Evolutionary conservation across 2,888 invertebrate species (phyloP).

Genomic region (Tetropium fuscum): DNA sequence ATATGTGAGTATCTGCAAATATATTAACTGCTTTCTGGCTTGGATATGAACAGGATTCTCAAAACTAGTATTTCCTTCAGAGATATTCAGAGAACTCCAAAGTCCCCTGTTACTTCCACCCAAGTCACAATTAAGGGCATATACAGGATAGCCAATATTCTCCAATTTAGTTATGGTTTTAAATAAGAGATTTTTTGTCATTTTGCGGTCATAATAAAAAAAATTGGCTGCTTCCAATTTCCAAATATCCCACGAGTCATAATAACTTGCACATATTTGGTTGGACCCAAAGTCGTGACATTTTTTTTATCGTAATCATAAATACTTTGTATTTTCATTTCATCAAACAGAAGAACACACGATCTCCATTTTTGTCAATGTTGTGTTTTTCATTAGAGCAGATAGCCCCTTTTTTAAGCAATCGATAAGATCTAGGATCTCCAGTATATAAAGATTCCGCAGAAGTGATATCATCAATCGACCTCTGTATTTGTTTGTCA

Average conservation of each 20-base stretch:
- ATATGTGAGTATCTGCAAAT: not conserved
- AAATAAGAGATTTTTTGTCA: slow-evolving; percentile 4
- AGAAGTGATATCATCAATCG: too few relatives aligned
- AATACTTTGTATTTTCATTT: slow-evolving; percentile 34
- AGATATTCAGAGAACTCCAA: not conserved
- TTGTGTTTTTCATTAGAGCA: too few relatives aligned
- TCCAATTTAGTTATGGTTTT: not conserved
- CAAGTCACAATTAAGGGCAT: not conserved
- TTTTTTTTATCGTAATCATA: slow-evolving; percentile 36
- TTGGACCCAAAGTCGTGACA: slow-evolving; percentile 31
- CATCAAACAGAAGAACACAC: slow-evolving; percentile 36
- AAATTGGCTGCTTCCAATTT: slow-evolving; percentile 21
- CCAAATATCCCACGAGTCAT: slow-evolving; percentile 12
- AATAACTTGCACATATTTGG: slow-evolving; percentile 12
- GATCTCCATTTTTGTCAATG: not conserved
- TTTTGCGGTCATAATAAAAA: slow-evolving; percentile 10
- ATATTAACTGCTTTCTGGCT: not conserved
- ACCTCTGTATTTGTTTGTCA: too few relatives aligned
- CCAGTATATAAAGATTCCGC: too few relatives aligned
- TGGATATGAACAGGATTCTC: too few relatives aligned
- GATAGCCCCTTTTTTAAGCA: too few relatives aligned
- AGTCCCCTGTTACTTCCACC: not conserved
- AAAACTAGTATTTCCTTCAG: not conserved
- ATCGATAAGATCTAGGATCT: too few relatives aligned
- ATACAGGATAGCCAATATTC: not conserved